These are phyloP conservation scores for Riptortus pedestris DNA, from an alignment of 1,140 invertebrate genomes.

Conservation along the genomic window DNA sequence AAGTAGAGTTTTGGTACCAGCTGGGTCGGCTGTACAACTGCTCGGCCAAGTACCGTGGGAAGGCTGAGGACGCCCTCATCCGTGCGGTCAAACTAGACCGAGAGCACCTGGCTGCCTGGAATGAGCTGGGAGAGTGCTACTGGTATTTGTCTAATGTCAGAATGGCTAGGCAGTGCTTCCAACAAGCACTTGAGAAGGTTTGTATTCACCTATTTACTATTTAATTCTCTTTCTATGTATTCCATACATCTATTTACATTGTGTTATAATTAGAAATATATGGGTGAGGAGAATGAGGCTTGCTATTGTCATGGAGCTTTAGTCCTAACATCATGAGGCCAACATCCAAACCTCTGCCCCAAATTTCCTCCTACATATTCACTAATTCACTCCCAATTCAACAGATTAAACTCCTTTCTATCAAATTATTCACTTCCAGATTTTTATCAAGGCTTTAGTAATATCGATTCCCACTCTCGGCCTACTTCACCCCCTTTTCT, in stretches of 20 bases:
- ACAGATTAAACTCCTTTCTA: too few species aligned
- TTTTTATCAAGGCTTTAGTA: too few species aligned
- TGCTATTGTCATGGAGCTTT: too few species aligned
- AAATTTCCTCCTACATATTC: too few species aligned
- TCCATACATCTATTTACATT: background rate
- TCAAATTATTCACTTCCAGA: too few species aligned
- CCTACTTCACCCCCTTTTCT: too few species aligned
- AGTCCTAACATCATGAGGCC: too few species aligned
- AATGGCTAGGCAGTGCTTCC: slow-evolving; percentile 76
- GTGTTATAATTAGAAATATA: background rate
- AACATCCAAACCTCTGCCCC: too few species aligned
- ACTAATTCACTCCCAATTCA: too few species aligned
- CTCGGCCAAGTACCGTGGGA: slow-evolving; percentile 50
- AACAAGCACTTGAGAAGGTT: slow-evolving; percentile 69
- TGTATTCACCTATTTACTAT: slow-evolving; percentile 35
- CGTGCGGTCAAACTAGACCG: slow-evolving; percentile 79
- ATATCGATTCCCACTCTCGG: too few species aligned
- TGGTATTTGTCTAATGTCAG: slow-evolving; percentile 76
- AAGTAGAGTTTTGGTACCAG: slow-evolving; percentile 60
- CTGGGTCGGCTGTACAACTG: slow-evolving; percentile 70
- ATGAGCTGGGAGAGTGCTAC: slow-evolving; percentile 79
- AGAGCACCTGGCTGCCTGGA: slow-evolving; percentile 73
- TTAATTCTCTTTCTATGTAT: background rate
- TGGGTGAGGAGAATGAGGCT: slow-evolving; percentile 40
- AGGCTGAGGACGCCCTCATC: slow-evolving; percentile 61